Percentiles rank a stretch among this genome's conserved stretches.
phyloP scores from a whole-genome alignment of 2,113 vertebrate species.

The Stictonetta naevosa region DNA sequence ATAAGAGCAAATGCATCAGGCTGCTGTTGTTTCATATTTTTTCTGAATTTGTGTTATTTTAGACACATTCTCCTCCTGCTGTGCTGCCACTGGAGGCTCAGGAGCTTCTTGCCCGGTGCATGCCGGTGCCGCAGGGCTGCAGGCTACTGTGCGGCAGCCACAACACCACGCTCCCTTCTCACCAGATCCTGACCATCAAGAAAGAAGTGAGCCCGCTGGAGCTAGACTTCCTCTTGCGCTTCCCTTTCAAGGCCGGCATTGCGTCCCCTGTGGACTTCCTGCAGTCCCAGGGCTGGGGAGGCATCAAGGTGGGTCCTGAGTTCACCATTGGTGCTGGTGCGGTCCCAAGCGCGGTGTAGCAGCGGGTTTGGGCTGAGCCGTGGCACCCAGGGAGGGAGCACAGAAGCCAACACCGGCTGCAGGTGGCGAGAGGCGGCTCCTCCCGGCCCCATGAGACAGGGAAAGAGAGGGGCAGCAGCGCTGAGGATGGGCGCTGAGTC shows the following conservation, averaged over 20 bases:
- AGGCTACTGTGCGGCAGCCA: neutral
- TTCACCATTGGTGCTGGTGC: accelerated
- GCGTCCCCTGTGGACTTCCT: constrained; percentile 77
- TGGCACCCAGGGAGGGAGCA: neutral
- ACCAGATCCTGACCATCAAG: constrained; percentile 75
- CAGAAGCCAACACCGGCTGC: neutral
- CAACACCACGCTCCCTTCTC: accelerated
- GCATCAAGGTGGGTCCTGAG: constrained; percentile 75
- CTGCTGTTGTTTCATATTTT: neutral
- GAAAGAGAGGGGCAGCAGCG: no score
- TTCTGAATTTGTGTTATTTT: accelerated
- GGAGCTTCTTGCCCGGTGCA: neutral
- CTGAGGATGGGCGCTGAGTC: no score
- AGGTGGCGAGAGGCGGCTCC: no score
- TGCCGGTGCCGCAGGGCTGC: neutral
- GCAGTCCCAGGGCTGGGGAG: constrained; percentile 76
- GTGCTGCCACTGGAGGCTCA: neutral
- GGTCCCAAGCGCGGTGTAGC: accelerated
- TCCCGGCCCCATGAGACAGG: neutral
- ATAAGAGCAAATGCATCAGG: accelerated
- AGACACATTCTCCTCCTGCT: neutral
- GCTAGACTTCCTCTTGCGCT: constrained; percentile 80
- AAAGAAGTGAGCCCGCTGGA: constrained; percentile 74
- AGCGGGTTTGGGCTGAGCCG: accelerated
- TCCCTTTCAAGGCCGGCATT: constrained; percentile 72